Conservation (phyloP, 2,113 vertebrate species). For the Boulengeromyrus knoepffleri region DNA sequence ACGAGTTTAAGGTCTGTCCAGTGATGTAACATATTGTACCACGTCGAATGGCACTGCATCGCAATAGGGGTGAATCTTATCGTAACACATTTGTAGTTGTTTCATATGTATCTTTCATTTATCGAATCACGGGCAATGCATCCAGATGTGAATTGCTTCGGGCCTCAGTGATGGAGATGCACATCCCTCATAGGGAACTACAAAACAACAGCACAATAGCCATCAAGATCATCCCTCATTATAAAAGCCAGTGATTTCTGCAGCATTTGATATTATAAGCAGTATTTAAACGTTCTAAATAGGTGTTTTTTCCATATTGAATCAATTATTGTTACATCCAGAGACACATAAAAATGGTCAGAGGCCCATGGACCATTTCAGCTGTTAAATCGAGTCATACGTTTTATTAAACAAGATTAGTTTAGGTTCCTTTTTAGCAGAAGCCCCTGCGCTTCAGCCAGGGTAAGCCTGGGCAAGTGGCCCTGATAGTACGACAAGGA, state of each 20-base stretch:
- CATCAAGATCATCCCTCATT: background rate
- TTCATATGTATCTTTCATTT: background rate
- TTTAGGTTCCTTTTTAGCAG: background rate
- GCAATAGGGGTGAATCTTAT: background rate
- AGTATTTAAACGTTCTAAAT: background rate
- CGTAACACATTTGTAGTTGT: background rate
- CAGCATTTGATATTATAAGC: background rate
- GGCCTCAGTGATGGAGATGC: background rate
- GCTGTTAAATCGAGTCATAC: background rate
- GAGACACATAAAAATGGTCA: background rate
- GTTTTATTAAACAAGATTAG: background rate
- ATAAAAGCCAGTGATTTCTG: background rate
- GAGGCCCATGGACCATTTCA: background rate
- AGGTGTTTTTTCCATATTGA: background rate
- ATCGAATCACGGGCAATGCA: background rate
- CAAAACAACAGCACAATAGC: background rate
- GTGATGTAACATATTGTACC: background rate
- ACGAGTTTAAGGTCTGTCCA: background rate
- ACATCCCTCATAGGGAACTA: background rate
- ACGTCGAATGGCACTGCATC: background rate
- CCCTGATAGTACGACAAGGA: background rate
- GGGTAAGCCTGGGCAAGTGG: background rate
- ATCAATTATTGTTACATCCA: background rate
- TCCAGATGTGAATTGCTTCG: background rate
- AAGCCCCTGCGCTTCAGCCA: background rate